Base-by-base conservation (phyloP, 2,113 vertebrate species). In the Ranitomeya imitator region DNA sequence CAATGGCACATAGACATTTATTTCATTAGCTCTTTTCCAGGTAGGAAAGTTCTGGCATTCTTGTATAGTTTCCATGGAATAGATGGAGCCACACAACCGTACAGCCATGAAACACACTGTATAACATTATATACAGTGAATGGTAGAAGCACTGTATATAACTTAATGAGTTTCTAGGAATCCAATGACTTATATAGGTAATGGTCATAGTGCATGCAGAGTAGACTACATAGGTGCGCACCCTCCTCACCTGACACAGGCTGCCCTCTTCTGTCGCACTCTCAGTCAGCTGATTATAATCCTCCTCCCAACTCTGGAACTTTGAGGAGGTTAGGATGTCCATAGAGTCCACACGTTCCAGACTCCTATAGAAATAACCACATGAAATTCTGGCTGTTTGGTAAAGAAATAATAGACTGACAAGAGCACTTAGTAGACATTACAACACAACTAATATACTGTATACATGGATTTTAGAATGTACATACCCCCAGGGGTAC, bases 261-360 rank as follows among this genome's bases (percentile, higher is more conserved):
- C 95, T 96, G 88, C 94, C 94, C 91, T 95, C 93, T 86, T 96
- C 95, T 0, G 94, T 94, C 89, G 94, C 82, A 52, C 95, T 98
- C 93, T 97, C 97, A 57, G 96, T 95, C 93, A 96, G 95, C 90
- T 96, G 97, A 91, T 97, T 97, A 92, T 98, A 97, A 93, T 98
- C 97, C 90, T 99, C 98, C 81, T 99, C 98, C 98, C 98, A 99
- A 90, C 93, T 94, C 0, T 95, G 95, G 93, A 97, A 97, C 91
- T 97, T 96, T 2, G 96, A 96, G 89, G 95, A 94, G 83, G 96
- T 89, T 14, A 96, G 92, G 82, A 96, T 96, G 89, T 96, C 97
- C 0, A 99, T 96, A 83, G 97, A 97, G 93, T 99, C 98, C 89
- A 98, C 93, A 91, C 96, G 97, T 93, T 99, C 98, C 92, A 99